phyloP scores from a whole-genome alignment of 2,113 vertebrate species.

The Rissa tridactyla region DNA sequence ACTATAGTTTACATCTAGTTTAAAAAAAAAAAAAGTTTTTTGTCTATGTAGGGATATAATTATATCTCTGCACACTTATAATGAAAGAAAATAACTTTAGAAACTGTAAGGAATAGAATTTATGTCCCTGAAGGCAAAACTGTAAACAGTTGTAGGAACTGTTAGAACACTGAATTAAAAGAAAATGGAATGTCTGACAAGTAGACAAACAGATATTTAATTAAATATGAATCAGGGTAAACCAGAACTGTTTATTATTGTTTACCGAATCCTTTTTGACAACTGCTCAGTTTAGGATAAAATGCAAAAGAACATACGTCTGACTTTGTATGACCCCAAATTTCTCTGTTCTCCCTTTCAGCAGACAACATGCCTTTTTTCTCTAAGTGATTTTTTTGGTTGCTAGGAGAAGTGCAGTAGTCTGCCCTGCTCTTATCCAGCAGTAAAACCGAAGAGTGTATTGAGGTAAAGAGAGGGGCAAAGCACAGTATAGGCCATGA shows the following conservation, averaged over 20 bases:
- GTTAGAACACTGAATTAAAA: constrained; percentile 9
- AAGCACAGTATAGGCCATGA: constrained; percentile 77
- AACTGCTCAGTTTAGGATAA: constrained; percentile 61
- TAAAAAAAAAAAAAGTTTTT: not conserved
- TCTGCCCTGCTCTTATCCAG: constrained; percentile 61
- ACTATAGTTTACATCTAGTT: not conserved
- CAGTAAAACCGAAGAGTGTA: constrained; percentile 81
- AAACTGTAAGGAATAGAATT: not conserved
- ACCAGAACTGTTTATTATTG: constrained; percentile 58
- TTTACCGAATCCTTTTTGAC: constrained; percentile 68
- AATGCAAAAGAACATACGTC: constrained; percentile 74
- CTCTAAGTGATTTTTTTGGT: constrained; percentile 62
- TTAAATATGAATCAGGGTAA: constrained; percentile 56
- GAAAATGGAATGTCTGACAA: constrained; percentile 21
- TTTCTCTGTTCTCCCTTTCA: constrained; percentile 68
- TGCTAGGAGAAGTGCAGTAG: constrained; percentile 79
- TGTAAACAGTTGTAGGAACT: not conserved
- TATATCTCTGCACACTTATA: not conserved
- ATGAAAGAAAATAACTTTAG: not conserved
- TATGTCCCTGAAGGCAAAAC: not conserved
- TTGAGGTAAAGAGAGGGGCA: constrained; percentile 72
- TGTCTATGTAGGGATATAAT: not conserved
- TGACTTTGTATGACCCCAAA: constrained; percentile 71
- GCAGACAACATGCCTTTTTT: constrained; percentile 69
- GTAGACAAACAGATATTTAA: constrained; percentile 48